phyloP scores from a whole-genome alignment of 2,113 vertebrate species.

The Chloroceryle aenea region DNA sequence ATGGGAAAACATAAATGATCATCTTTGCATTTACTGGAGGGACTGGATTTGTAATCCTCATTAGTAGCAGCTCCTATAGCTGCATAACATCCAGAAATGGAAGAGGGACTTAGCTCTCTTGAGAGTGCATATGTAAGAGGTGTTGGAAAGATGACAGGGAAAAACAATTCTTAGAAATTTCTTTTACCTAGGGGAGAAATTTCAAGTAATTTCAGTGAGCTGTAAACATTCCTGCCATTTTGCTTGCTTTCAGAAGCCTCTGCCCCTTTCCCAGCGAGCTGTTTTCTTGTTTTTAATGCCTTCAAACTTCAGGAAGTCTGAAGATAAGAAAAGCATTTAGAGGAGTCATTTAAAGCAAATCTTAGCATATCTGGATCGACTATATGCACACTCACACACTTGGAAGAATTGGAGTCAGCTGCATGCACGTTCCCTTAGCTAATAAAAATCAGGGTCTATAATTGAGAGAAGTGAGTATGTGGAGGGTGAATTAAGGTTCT shows the following conservation, averaged over 20 bases:
- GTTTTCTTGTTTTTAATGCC: not conserved
- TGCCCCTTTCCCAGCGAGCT: constrained; percentile 2
- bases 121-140: not conserved
- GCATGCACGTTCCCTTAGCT: not conserved
- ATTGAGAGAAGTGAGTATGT: not conserved
- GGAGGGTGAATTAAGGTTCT: constrained; percentile 34
- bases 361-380: not conserved
- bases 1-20: accelerated
- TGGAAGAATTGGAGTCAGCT: not conserved
- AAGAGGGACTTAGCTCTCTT: not conserved
- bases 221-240: constrained; percentile 17
- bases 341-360: constrained; percentile 6
- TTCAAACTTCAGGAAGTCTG: not conserved
- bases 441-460: not conserved
- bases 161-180: constrained; percentile 28
- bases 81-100: not conserved
- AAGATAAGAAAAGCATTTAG: not conserved
- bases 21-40: not conserved
- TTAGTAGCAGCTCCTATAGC: not conserved
- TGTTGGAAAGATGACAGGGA: constrained; percentile 8
- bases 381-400: not conserved
- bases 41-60: not conserved
- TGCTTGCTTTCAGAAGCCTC: not conserved
- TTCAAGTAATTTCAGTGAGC: not conserved
- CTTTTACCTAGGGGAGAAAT: constrained; percentile 14